Percentiles rank a stretch among this genome's conserved stretches.
Conservation (phyloP, 2,797 vertebrate genomes). For the Chaetophractus vellerosus region DNA sequence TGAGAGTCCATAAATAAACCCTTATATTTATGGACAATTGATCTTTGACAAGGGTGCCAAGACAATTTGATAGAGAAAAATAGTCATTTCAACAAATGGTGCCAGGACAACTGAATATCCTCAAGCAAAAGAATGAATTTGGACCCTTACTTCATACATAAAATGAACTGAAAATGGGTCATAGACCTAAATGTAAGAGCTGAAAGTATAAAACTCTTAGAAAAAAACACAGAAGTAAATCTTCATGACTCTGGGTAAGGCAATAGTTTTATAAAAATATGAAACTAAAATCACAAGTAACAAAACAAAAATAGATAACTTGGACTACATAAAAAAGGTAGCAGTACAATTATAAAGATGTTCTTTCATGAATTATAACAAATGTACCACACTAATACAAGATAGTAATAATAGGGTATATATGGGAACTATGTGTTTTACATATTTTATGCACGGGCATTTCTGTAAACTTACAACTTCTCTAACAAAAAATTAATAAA, state of each 20-base stretch:
- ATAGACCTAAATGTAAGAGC: neutral
- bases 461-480: too few species aligned
- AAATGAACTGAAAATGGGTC: neutral
- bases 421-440: too few species aligned
- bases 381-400: too few species aligned
- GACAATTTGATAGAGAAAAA: neutral
- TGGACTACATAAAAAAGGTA: neutral
- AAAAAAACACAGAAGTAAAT: constrained; percentile 14
- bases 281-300: neutral
- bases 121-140: neutral
- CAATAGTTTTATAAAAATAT: neutral
- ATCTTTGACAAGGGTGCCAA: neutral
- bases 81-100: neutral
- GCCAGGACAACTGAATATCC: neutral
- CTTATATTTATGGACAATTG: constrained; percentile 16
- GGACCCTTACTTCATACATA: neutral
- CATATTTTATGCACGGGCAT: too few species aligned
- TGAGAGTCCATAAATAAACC: neutral
- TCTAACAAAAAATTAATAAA: too few species aligned
- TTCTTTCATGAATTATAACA: too few species aligned
- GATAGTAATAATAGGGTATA: too few species aligned
- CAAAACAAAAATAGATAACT: neutral
- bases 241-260: neutral
- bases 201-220: neutral
- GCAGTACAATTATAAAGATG: too few species aligned